Evolutionary conservation across 2,113 vertebrate species (phyloP).

Genomic region (Montifringilla adamsi): DNA sequence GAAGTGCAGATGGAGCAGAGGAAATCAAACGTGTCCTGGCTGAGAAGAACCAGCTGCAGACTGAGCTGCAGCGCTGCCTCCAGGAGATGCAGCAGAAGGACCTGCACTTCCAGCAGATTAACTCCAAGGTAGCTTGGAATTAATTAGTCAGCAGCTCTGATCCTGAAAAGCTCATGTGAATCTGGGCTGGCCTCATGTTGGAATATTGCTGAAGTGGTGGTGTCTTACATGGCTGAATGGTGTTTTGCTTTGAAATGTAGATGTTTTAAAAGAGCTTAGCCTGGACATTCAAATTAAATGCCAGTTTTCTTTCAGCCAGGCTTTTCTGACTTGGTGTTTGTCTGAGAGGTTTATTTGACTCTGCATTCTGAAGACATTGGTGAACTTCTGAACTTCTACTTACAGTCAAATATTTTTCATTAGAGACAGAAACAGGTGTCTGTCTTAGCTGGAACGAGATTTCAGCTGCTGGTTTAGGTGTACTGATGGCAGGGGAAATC

Average conservation of each 20-base stretch:
- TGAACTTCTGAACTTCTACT: neutral
- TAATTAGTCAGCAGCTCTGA: neutral
- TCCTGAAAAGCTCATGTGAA: neutral
- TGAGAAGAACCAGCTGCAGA: conserved; percentile 73
- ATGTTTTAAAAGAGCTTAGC: neutral
- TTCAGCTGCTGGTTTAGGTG: neutral
- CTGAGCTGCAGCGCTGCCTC: conserved; percentile 77
- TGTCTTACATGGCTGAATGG: neutral
- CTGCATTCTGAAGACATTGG: neutral
- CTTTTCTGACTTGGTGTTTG: neutral
- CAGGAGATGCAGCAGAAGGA: conserved; percentile 84
- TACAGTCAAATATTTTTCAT: neutral
- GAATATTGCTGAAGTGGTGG: neutral
- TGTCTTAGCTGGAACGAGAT: neutral
- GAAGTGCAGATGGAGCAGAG: conserved; percentile 36
- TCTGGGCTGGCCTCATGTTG: neutral
- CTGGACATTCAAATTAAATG: neutral
- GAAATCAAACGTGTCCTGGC: conserved; percentile 51
- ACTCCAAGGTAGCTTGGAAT: conserved; percentile 70
- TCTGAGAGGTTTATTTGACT: neutral
- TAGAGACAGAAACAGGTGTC: neutral
- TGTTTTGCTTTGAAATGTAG: neutral
- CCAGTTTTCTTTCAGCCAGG: neutral
- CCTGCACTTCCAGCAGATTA: conserved; percentile 77
- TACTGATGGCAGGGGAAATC: neutral